Evolutionary conservation across 2,888 invertebrate genomes (phyloP), one percentile per base, ranked within the genome.

Genomic region (Leptura quadrifasciata): DNA sequence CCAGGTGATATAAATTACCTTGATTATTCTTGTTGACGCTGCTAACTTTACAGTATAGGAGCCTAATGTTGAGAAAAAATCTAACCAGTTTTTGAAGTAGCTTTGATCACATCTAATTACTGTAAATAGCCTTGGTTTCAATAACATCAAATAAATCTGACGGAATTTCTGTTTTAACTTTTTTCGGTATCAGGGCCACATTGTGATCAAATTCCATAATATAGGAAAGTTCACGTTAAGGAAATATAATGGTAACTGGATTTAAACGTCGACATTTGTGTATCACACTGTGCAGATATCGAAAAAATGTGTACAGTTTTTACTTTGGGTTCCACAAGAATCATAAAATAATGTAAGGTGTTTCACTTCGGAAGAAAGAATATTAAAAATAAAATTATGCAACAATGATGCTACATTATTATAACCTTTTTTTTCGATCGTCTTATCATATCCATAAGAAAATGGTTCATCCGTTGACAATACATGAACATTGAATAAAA

Each of bases 271-370:
- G n/a, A n/a, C n/a, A n/a, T n/a, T n/a, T n/a, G n/a, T n/a, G n/a
- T n/a, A n/a, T n/a, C n/a, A 57, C 57, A 57, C 18, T 58, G 21
- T 67, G 58, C 15, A 74, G 20, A 21, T 55, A 68, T 5, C 74
- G 47, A 0, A 74, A 60, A 4, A 74, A 8, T 31, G 68, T 61
- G 15, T n/a, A n/a, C 39, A 61, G 17, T 67, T 60, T n/a, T 65
- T 65, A 17, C 64, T 57, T 57, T 72, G 64, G 8, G 57, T 57
- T 1, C 18, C 24, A 35, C 57, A 65, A 1, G 35, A 65, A 18
- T 72, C 68, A 68, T 27, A 68, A 57, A 68, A 68, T 8, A 55
- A 52, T 54, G 55, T 15, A 10, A 68, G 31, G 12, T 68, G 55
- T 52, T 15, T 68, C 3, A 68, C 68, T 20, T 54, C 57, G 17